Base-by-base conservation (phyloP, 1,140 invertebrate species). In the Habropoda laboriosa region DNA sequence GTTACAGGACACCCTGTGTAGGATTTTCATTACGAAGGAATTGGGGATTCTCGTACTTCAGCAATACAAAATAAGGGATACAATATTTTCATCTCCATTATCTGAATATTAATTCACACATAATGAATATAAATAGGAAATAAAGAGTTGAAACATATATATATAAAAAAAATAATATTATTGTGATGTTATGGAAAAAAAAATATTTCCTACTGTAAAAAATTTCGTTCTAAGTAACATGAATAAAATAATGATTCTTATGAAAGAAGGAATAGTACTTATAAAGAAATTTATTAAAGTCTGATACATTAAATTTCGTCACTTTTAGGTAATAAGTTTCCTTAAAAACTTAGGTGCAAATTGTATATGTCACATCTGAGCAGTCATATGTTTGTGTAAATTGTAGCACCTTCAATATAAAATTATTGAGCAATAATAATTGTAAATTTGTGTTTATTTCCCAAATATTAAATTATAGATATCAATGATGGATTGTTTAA, bases 301-400 rank as follows among this genome's bases (percentile, higher is more conserved):
- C 27, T 47, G 27, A 47, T 67, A 67, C 18, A 49, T 13, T 49
- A 7, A 30, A 40, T 12, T 67, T 67, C 40, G 24, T 66, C 18
- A 49, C 18, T 67, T 12, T 67, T 47, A 67, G 42, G 5, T 32
- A 12, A 47, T 67, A 67, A 42, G 38, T 64, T 64, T 64, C n/a
- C 7, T 64, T 64, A 64, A 64, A 64, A 42, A 64, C 42, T 64
- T 64, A 64, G 38, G 24, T 64, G 61, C 38, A 64, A 40, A 63
- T 63, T 58, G 30, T 42, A 64, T 27, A 42, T 64, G 61, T 35
- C 35, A 63, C 40, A 63, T 27, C 21, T 16, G n/a, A 40, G 60
- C 60, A 57, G 13, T 40, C 35, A 63, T 47, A 40, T 32, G 27
- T 67, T 67, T 16, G 45, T 49, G n/a, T 67, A 35, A 66, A 67